Percentiles rank a stretch among this genome's conserved stretches.
phyloP scores from a whole-genome alignment of 2,888 invertebrate genomes.

The Neria commutata region DNA sequence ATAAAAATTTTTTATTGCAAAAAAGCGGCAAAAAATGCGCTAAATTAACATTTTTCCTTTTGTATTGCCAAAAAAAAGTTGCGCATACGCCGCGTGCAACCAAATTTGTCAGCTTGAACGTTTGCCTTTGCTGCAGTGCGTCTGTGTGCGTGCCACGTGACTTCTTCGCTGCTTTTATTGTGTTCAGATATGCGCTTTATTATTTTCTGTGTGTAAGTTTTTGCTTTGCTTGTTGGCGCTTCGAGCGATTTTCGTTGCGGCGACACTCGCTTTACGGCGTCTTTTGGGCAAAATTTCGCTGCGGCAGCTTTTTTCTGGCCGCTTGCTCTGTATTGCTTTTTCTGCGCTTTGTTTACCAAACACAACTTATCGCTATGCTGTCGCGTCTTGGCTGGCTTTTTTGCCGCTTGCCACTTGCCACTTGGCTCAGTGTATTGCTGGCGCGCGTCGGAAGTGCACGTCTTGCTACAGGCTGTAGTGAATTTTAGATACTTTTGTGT shows the following conservation, averaged over 20 bases:
- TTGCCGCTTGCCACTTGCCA: neutral
- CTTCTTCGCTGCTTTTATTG: neutral
- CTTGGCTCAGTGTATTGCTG: neutral
- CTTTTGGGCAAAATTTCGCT: neutral
- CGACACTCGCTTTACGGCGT: neutral
- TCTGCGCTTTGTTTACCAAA: no score
- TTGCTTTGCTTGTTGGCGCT: neutral
- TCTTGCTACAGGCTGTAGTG: neutral
- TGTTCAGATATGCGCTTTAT: neutral
- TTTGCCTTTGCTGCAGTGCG: no score
- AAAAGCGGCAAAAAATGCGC: neutral
- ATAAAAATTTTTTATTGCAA: no score
- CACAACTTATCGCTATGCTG: no score
- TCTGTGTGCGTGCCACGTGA: no score
- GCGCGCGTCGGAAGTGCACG: neutral
- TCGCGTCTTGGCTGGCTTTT: neutral
- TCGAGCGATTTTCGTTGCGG: neutral
- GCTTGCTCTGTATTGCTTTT: neutral
- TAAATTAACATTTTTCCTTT: neutral
- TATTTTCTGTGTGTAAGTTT: neutral
- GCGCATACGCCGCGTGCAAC: neutral
- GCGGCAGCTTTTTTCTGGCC: neutral
- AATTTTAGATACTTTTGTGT: constrained; percentile 9
- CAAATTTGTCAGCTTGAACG: no score
- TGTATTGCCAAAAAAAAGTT: neutral